Conservation (phyloP, 2,888 invertebrate species). For the Ceraclea dissimilis region DNA sequence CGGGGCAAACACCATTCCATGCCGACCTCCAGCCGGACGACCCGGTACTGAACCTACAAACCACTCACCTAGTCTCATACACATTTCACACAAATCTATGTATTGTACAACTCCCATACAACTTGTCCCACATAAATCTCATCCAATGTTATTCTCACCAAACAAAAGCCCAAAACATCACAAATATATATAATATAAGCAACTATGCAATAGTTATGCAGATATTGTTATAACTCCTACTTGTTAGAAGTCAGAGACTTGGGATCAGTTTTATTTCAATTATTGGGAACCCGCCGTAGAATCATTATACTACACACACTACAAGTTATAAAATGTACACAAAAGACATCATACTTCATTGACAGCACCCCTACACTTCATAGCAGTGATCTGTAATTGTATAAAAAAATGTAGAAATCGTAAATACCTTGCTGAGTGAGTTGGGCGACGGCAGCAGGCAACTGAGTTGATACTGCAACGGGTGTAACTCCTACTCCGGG, state of each 20-base stretch:
- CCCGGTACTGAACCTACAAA: constrained; percentile 54
- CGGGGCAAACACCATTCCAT: constrained; percentile 54
- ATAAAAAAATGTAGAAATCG: too few species aligned
- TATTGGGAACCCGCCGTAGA: too few species aligned
- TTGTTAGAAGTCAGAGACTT: too few species aligned
- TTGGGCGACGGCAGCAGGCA: constrained; percentile 56
- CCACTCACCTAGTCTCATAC: constrained; percentile 18
- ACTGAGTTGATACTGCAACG: constrained; percentile 51
- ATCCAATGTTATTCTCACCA: too few species aligned
- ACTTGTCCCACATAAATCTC: not conserved
- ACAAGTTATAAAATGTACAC: not conserved
- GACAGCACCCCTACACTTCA: too few species aligned
- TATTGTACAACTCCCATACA: not conserved
- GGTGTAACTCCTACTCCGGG: constrained; percentile 52
- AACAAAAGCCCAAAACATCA: not conserved
- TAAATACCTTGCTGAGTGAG: constrained; percentile 50
- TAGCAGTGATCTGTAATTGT: too few species aligned
- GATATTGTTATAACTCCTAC: too few species aligned
- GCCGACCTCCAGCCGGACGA: constrained; percentile 57
- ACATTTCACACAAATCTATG: not conserved
- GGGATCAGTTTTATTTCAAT: too few species aligned
- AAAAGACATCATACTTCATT: too few species aligned
- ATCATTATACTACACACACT: not conserved
- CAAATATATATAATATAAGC: too few species aligned
- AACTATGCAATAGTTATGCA: too few species aligned